Base-by-base conservation (phyloP, 2,888 invertebrate genomes). In the Nycteola revayana region DNA sequence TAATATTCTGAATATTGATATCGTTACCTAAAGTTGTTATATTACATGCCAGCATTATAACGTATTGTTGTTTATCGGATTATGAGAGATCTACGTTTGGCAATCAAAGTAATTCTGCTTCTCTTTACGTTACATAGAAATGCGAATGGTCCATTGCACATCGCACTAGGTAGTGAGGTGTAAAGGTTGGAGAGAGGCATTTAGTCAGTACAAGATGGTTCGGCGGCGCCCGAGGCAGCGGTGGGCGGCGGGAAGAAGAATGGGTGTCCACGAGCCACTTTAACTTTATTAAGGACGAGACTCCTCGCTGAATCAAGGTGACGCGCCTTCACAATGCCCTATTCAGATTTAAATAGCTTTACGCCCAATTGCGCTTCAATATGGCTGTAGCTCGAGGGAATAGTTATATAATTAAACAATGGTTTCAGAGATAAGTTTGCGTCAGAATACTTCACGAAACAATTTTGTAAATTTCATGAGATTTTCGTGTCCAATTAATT, bases 291-390 rank as follows among this genome's bases (percentile, higher is more conserved):
- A 86, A 78, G 74, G 68, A 75, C 63, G 71, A 76, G 66, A 70
- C 78, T 75, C 71, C 64, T 63, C 72, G 67, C 74, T 71, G 81
- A 83, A 81, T 78, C 79, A 87, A 87, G 87, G 84, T 87, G 84
- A 81, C 82, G 84, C 76, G 77, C 75, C 72, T 75, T 76, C 75
- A 88, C 87, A 88, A 88, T 85, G 70, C 81, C 71, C 86, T 80
- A 87, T 88, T 87, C 87, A 87, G 73, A 86, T 87, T 85, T 84
- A 86, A 87, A 87, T 89, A 87, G 86, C 86, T 86, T 87, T 77
- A 85, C 86, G 81, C 87, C 79, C 86, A 86, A 88, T 89, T 88
- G 83, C 84, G 64, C 76, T 74, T 84, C 81, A 87, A 87, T 87
- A 75, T 71, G 79, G 72, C 78, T 70, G 68, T 69, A 76, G 72